phyloP scores from a whole-genome alignment of 2,797 vertebrate genomes.

The Rhinophrynus dorsalis region DNA sequence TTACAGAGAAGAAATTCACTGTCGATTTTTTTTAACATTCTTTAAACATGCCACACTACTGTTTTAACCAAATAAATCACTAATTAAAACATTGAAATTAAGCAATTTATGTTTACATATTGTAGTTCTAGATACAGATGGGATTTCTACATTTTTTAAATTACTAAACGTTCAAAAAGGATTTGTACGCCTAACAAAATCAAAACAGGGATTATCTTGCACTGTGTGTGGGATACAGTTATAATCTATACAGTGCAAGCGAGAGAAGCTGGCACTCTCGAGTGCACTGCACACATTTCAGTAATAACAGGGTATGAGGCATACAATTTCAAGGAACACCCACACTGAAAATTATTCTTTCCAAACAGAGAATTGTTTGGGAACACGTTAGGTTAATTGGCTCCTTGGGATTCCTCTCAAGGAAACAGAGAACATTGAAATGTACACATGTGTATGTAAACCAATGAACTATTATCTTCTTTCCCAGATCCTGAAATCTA shows the following conservation, averaged over 20 bases:
- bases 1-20: slow-evolving; percentile 20
- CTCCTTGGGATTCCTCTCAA: slow-evolving; percentile 82
- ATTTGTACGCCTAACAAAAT: slow-evolving; percentile 69
- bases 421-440: slow-evolving; percentile 92
- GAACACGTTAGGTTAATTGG: slow-evolving; percentile 91
- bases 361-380: slow-evolving; percentile 91
- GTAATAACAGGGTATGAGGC: slow-evolving; percentile 77
- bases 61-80: slow-evolving; percentile 47
- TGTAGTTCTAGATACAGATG: slow-evolving; percentile 57
- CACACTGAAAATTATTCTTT: slow-evolving; percentile 82
- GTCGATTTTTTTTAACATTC: slow-evolving; percentile 9
- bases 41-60: slow-evolving; percentile 48
- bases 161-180: slow-evolving; percentile 63
- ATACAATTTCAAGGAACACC: slow-evolving; percentile 82
- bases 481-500: slow-evolving; percentile 62
- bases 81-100: slow-evolving; percentile 49
- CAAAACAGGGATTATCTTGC: slow-evolving; percentile 72
- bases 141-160: slow-evolving; percentile 64
- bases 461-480: slow-evolving; percentile 83
- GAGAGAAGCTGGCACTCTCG: slow-evolving; percentile 67
- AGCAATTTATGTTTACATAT: slow-evolving; percentile 60
- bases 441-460: slow-evolving; percentile 81
- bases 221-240: slow-evolving; percentile 75
- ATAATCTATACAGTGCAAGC: slow-evolving; percentile 66
- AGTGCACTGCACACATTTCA: slow-evolving; percentile 69